Base-by-base conservation (phyloP, 2,888 invertebrate species). In the Aphidoletes aphidimyza region DNA sequence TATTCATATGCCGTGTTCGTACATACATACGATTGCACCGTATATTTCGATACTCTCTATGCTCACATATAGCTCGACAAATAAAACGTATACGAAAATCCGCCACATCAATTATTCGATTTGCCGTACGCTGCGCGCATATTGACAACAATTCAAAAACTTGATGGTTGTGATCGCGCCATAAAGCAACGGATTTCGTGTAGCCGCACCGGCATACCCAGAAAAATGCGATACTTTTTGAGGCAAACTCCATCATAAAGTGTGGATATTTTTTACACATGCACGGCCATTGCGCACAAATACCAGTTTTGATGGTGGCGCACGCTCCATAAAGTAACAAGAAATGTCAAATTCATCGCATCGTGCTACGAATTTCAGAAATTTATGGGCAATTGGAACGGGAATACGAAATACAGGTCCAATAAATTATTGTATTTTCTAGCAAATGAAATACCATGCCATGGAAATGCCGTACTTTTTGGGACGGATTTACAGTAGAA, bases 351-450 rank as follows among this genome's bases (percentile, higher is more conserved):
- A 89, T 88, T 87, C 87, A 86, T 83, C 85, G 86, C 86, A 84
- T 85, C 86, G 87, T 88, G 87, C 86, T 86, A 85, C 86, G 86
- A 86, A 88, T 88, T 88, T 85, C 83, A 69, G 86, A 87, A 87
- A 88, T 88, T 90, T 88, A 86, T 90, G 89, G 89, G 87, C 88
- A 88, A 86, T 87, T 87, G 87, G 88, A 88, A 88, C 88, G 88
- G 88, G 88, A 88, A 88, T 88, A 88, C 88, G 88, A 14, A 42
- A 42, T 69, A 88, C 87, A 86, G 87, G 88, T 86, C 86, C 85
- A 86, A 88, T 87, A 86, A 88, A 87, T 88, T 87, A 34, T 84
- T 49, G 30, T 69, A 69, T 69, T 69, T 69, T 69, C 69, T 11
- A n/a, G 69, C 69, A 14, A 69, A 34, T 34, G 30, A 30, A 69